Evolutionary conservation across 2,888 invertebrate species (phyloP).

Genomic region (Unio delphinus): DNA sequence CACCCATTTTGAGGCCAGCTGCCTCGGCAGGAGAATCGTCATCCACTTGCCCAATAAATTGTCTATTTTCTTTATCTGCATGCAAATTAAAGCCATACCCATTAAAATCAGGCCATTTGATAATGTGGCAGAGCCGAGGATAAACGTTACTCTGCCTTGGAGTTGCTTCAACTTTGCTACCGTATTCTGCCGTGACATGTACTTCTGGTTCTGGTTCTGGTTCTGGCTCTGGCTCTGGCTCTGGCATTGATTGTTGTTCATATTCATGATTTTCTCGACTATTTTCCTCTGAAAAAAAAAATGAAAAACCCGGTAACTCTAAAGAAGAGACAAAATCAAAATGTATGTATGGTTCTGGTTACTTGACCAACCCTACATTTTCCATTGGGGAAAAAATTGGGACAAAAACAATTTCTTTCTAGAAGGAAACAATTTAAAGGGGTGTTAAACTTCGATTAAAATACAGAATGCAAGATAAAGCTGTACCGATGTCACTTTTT

Average conservation of each 20-base stretch:
- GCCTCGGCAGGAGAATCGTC: conserved; percentile 71
- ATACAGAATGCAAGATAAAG: no score
- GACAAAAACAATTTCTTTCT: no score
- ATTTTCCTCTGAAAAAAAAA: no score
- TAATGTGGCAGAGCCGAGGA: conserved; percentile 84
- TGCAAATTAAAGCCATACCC: conserved; percentile 99
- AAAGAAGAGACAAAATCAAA: no score
- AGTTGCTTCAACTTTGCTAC: background rate
- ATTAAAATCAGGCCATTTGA: conserved; percentile 90
- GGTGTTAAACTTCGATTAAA: no score
- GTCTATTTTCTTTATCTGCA: conserved; percentile 94
- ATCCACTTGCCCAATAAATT: conserved; percentile 96
- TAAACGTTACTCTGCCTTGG: conserved; percentile 17
- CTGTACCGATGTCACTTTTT: no score
- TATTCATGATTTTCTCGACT: background rate
- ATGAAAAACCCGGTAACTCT: no score
- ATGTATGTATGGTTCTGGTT: no score
- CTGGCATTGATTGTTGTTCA: conserved; percentile 12
- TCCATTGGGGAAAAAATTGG: no score
- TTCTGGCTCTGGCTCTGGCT: conserved; percentile 18
- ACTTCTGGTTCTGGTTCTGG: conserved; percentile 3
- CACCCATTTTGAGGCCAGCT: conserved; percentile 85
- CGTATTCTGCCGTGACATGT: background rate
- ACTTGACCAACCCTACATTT: no score
- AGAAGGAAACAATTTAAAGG: no score